Conservation (phyloP, 2,797 vertebrate genomes). For the Hemitrygon akajei region DNA sequence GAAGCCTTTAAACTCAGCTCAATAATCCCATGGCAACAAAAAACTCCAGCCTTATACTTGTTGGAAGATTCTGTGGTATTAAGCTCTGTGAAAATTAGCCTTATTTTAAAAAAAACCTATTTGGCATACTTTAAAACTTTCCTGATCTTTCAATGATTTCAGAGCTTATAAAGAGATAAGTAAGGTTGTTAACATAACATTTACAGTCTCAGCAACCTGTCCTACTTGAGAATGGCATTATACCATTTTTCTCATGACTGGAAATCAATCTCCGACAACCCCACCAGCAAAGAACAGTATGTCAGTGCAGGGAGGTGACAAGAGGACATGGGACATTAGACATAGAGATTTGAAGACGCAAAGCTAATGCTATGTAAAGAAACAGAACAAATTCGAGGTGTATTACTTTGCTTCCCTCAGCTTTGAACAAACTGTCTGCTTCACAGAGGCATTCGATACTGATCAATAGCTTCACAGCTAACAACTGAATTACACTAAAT, state of each 20-base stretch:
- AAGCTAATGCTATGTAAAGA: background rate
- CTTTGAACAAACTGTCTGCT: background rate
- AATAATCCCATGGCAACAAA: background rate
- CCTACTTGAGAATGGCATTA: background rate
- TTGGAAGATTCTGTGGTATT: background rate
- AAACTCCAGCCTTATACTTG: background rate
- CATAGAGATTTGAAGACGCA: background rate
- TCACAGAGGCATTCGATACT: background rate
- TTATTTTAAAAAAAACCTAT: too few relatives aligned
- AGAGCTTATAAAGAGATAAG: background rate
- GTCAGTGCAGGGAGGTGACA: background rate
- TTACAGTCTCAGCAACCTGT: background rate
- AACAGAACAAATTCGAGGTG: background rate
- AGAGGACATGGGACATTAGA: background rate
- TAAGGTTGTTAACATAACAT: background rate
- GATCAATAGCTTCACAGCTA: background rate
- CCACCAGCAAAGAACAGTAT: background rate
- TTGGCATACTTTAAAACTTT: background rate
- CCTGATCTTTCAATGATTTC: background rate
- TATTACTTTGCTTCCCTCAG: background rate
- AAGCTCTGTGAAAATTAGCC: too few relatives aligned
- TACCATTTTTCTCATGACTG: background rate
- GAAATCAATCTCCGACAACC: background rate
- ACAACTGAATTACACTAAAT: too few relatives aligned
- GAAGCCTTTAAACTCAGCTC: background rate